phyloP scores from a whole-genome alignment of 2,888 invertebrate genomes.

The Hypselothyrea guttata region DNA sequence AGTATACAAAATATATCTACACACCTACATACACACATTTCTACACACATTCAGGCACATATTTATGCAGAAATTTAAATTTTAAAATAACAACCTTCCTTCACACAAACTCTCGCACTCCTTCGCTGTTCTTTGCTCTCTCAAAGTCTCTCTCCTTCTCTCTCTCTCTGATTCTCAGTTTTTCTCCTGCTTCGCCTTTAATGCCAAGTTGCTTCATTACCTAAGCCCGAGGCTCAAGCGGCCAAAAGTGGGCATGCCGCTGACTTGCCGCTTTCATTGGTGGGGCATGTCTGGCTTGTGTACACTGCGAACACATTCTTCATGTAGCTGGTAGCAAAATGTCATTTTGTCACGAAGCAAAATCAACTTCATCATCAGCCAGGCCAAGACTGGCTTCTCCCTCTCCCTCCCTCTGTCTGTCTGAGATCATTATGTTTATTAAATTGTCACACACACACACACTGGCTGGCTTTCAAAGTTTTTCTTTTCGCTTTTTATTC shows the following conservation, averaged over 20 bases:
- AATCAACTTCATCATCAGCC: slow-evolving; percentile 51
- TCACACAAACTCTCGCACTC: slow-evolving; percentile 12
- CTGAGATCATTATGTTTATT: slow-evolving; percentile 70
- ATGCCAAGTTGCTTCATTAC: slow-evolving; percentile 65
- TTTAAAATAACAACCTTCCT: slow-evolving; percentile 70
- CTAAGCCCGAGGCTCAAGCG: slow-evolving; percentile 43
- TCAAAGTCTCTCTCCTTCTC: background rate
- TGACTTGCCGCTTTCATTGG: too few relatives aligned
- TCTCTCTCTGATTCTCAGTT: slow-evolving; percentile 21
- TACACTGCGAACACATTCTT: slow-evolving; percentile 1
- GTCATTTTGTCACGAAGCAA: slow-evolving; percentile 75
- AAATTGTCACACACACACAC: slow-evolving; percentile 53
- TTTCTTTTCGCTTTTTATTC: slow-evolving; percentile 29
- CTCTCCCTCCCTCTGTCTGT: too few relatives aligned
- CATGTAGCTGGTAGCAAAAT: slow-evolving; percentile 55
- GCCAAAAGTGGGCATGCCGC: slow-evolving; percentile 2
- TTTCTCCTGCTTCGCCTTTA: slow-evolving; percentile 15
- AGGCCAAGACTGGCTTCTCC: slow-evolving; percentile 7
- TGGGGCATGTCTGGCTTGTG: slow-evolving; percentile 27
- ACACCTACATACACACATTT: slow-evolving; percentile 34
- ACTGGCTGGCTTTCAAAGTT: slow-evolving; percentile 31
- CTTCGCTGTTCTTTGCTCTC: background rate
- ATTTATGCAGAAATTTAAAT: slow-evolving; percentile 77
- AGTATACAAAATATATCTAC: too few relatives aligned
- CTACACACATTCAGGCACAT: slow-evolving; percentile 27